Evolutionary conservation across 2,888 invertebrate genomes (phyloP), one percentile per base, ranked within the genome.

Genomic region (Trisateles emortualis): DNA sequence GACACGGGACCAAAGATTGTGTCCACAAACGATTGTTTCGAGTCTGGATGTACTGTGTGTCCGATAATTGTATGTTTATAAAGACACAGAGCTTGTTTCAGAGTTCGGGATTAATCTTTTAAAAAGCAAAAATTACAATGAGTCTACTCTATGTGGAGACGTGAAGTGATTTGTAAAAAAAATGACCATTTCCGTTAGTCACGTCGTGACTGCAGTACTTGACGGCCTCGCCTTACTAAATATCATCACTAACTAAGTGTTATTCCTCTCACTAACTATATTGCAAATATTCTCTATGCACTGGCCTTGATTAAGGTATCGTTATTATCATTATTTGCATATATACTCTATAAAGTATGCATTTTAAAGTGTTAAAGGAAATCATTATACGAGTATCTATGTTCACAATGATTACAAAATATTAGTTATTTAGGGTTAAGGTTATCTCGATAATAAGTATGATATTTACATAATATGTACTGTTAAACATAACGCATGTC

Each of bases 201-300:
- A 52, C 39, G 64, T 52, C 48, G 46, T 50, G 65, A 64, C 51
- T 56, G 48, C 29, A 52, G 45, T 44, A 68, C 60, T 61, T 10
- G 75, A 5, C 63, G 79, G 56, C 83, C 81, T 83, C 68, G 82
- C 50, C 53, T 46, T 43, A 60, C 59, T 63, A 70, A 70, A 78
- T 73, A 66, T 61, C 74, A 77, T 69, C 68, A 64, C 46, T 22
- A n/a, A 26, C 26, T 63, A 49, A 60, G 54, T 62, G 52, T 59
- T 58, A 63, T 68, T 74, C 80, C 81, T 74, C 74, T 80, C 79
- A 79, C 82, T 52, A 10, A 35, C 46, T 55, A 50, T 49, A 56
- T 51, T 51, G 38, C 48, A 45, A 59, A 47, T 52, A 30, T 47
- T 41, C 45, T 45, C 24, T 24, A 26, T 54, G 24, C 13, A 19